Evolutionary conservation across 2,797 vertebrate species (phyloP).

Genomic region (Varecia variegata): DNA sequence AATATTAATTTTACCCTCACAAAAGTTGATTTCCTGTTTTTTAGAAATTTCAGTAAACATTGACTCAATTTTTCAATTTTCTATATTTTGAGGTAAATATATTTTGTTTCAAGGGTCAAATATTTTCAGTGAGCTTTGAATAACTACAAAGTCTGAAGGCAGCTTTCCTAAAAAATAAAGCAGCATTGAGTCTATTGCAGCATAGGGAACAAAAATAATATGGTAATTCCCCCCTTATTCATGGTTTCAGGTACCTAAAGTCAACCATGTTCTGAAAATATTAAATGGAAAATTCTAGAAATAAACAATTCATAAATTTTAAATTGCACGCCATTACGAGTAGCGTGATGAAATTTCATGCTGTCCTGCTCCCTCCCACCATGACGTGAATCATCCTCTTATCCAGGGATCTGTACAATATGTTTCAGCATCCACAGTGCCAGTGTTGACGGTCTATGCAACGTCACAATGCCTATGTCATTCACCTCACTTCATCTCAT

Average conservation of each 20-base stretch:
- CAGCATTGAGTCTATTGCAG: neutral
- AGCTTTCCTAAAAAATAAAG: neutral
- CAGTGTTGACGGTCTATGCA: neutral
- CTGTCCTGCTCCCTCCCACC: neutral
- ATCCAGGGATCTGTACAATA: neutral
- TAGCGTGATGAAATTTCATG: neutral
- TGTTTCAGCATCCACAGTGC: neutral
- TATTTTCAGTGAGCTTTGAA: neutral
- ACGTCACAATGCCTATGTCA: neutral
- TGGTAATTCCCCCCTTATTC: too few relatives aligned
- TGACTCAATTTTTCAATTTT: neutral
- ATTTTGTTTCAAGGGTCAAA: neutral
- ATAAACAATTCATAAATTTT: neutral
- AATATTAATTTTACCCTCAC: neutral
- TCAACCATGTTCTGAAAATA: neutral
- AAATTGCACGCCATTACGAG: neutral
- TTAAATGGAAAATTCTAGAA: neutral
- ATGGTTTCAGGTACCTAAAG: neutral
- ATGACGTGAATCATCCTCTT: neutral
- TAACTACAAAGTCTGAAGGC: neutral
- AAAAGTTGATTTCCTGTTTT: neutral
- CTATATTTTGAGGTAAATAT: neutral
- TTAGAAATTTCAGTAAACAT: neutral
- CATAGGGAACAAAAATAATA: neutral
- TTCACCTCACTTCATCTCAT: neutral